Evolutionary conservation across 2,888 invertebrate species (phyloP).

Genomic region (Galeopsomyia nigrocyanea): DNA sequence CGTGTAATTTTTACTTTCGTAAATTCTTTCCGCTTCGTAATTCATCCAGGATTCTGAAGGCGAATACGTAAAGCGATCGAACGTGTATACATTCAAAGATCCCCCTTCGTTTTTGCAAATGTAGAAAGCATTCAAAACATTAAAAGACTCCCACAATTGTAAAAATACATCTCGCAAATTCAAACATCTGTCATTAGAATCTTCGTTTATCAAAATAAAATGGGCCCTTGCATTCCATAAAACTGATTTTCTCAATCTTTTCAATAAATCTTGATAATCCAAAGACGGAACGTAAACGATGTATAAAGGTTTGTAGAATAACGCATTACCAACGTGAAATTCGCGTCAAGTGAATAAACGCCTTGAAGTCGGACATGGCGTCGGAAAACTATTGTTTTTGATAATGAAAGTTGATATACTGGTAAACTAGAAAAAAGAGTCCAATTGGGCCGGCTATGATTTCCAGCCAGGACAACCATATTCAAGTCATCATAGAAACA

Average conservation of each 20-base stretch:
- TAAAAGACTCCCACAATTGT: slow-evolving; percentile 43
- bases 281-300: not conserved
- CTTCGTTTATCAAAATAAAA: slow-evolving; percentile 40
- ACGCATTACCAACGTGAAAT: not conserved
- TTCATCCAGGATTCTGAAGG: slow-evolving; percentile 46
- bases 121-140: slow-evolving; percentile 46
- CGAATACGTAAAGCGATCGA: slow-evolving; percentile 49
- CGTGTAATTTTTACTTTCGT: not conserved
- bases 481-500: slow-evolving; percentile 1
- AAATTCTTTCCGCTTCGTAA: not conserved
- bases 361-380: slow-evolving; percentile 1
- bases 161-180: slow-evolving; percentile 39
- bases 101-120: slow-evolving; percentile 42
- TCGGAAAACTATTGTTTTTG: slow-evolving; percentile 1
- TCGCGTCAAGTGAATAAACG: not conserved
- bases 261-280: slow-evolving; percentile 14
- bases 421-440: not conserved
- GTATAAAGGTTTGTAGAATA: slow-evolving; percentile 23
- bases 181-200: slow-evolving; percentile 28
- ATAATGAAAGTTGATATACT: slow-evolving; percentile 2
- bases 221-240: slow-evolving; percentile 51
- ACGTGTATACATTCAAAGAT: slow-evolving; percentile 45
- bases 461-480: slow-evolving; percentile 15
- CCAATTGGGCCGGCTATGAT: slow-evolving; percentile 2
- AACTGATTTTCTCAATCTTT: slow-evolving; percentile 36